Percentiles rank a stretch among this genome's conserved stretches.
Evolutionary conservation across 2,113 vertebrate species (phyloP).

Genomic region (Sciurus niger): DNA sequence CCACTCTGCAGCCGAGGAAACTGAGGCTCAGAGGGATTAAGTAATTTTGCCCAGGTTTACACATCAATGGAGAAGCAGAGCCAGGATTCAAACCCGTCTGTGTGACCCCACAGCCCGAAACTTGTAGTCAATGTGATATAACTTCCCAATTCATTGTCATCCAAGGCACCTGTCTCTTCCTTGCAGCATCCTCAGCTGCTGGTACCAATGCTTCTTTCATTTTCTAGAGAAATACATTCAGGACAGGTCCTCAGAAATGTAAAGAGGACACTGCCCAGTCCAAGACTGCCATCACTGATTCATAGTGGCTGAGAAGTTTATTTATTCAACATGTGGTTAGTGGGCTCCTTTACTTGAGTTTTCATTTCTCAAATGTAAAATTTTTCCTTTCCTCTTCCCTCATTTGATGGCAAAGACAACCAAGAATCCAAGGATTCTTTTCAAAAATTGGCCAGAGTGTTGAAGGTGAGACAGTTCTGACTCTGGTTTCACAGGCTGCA

Average conservation of each 20-base stretch:
- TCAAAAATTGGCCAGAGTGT: not conserved
- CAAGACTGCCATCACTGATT: not conserved
- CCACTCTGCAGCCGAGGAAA: conserved; percentile 74
- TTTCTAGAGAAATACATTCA: not conserved
- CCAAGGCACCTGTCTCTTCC: not conserved
- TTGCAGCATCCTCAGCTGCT: not conserved
- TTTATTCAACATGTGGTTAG: too few relatives aligned
- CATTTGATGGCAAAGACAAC: not conserved
- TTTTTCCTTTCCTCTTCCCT: not conserved
- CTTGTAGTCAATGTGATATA: not conserved
- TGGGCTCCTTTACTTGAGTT: not conserved
- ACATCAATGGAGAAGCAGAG: not conserved
- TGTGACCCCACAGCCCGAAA: not conserved
- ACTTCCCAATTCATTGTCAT: not conserved
- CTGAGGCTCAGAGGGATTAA: conserved; percentile 75
- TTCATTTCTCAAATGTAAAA: not conserved
- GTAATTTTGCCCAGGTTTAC: not conserved
- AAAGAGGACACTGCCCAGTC: not conserved
- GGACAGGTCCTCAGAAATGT: not conserved
- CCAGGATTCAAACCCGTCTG: not conserved
- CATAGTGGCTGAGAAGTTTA: not conserved
- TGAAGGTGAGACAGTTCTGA: conserved; percentile 20
- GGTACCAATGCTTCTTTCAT: not conserved
- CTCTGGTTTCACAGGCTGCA: not conserved
- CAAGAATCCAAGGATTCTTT: not conserved